Evolutionary conservation across 2,888 invertebrate genomes (phyloP), one percentile per base, ranked within the genome.

Genomic region (Nesidiocoris tenuis): DNA sequence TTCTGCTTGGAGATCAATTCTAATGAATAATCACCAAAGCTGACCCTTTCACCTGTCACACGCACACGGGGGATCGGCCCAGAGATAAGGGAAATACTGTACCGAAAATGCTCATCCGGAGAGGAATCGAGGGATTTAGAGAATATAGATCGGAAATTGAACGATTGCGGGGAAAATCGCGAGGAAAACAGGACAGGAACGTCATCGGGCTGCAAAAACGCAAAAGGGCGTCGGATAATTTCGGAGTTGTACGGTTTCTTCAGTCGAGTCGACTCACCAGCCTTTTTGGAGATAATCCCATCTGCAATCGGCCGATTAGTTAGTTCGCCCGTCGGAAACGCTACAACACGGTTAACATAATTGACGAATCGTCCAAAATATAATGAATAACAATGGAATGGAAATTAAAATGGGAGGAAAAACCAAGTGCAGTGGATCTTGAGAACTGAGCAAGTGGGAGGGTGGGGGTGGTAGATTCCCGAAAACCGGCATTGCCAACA

Each of bases 201-300:
- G 57, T 70, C 54, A 61, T 63, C 25, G 59, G 66, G 57, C 65
- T 66, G 74, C 74, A 55, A 75, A n/a, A 39, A 75, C 65, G 65
- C 23, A 19, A 57, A 75, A 72, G 72, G 72, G 72, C 72, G 72
- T 72, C 63, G 12, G 72, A 54, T 63, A 70, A 70, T 70, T 70
- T 39, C n/a, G n/a, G n/a, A n/a, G 9, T 54, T 39, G 39, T 39
- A 39, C 39, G 39, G 39, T 39, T 39, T 39, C 39, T 39, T 39
- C 39, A 39, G 12, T 7, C 39, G 12, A 39, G 39, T 7, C 12
- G 39, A 39, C 12, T 39, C 12, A 39, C 39, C 39, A 7, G 39
- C 5, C 39, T 39, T 12, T 39, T 39, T 12, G 39, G 12, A 12
- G 39, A 3, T 39, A 39, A 39, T 39, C 39, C 39, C 39, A 39